Percentiles rank a stretch among this genome's conserved stretches.
Evolutionary conservation across 35 echinoderm and acorn worm species (phyloP).

Genomic region (Apostichopus japonicus): DNA sequence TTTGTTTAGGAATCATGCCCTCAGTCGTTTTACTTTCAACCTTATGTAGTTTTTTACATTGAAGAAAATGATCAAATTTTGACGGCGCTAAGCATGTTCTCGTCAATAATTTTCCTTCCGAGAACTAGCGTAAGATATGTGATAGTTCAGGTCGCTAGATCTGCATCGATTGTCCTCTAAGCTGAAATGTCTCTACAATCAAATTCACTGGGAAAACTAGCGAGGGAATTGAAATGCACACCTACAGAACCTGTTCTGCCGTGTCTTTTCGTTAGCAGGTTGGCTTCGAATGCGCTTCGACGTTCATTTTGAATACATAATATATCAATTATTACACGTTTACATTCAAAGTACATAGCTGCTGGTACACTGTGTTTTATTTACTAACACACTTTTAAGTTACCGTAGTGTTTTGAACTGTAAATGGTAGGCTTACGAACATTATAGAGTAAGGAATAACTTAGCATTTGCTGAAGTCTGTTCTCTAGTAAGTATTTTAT

Average conservation of each 20-base stretch:
- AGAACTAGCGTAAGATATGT: background rate
- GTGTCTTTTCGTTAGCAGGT: conserved; percentile 13
- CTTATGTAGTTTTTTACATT: conserved; percentile 54
- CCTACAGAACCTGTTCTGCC: background rate
- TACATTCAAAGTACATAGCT: too few relatives aligned
- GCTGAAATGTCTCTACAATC: background rate
- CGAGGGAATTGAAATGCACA: background rate
- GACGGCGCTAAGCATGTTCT: background rate
- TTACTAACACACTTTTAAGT: too few relatives aligned
- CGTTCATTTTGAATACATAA: background rate
- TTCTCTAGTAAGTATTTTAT: too few relatives aligned
- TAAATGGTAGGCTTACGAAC: too few relatives aligned
- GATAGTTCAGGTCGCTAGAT: background rate
- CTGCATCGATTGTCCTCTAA: background rate
- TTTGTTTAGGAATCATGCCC: conserved; percentile 66
- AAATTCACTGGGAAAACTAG: background rate
- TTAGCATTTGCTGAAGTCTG: too few relatives aligned
- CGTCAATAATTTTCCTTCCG: background rate
- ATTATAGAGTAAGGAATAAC: too few relatives aligned
- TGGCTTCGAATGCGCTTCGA: conserved; percentile 15
- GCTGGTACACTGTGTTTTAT: too few relatives aligned
- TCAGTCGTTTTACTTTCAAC: conserved; percentile 44
- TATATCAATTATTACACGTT: too few relatives aligned
- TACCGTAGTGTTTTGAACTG: too few relatives aligned
- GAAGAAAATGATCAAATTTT: conserved; percentile 1